phyloP scores from a whole-genome alignment of 2,113 vertebrate genomes.

The Apistogramma diplotaenia region DNA sequence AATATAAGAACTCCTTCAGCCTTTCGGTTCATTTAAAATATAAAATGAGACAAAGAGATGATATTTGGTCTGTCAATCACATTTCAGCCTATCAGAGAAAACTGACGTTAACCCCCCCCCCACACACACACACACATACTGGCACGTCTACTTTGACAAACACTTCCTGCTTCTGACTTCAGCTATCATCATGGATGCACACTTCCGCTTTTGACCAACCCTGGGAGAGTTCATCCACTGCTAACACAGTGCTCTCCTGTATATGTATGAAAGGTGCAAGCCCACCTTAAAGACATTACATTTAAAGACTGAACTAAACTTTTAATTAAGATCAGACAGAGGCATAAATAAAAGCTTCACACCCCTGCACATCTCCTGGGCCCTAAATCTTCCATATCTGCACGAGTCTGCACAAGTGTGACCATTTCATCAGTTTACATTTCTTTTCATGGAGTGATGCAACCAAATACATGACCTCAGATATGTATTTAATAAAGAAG shows the following conservation, averaged over 20 bases:
- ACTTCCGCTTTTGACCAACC: conserved; percentile 69
- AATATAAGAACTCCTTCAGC: not conserved
- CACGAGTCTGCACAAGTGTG: not conserved
- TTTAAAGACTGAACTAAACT: not conserved
- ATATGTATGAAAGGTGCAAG: not conserved
- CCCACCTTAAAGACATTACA: not conserved
- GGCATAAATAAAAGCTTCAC: not conserved
- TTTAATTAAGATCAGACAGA: not conserved
- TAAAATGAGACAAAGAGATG: not conserved
- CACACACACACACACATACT: not conserved
- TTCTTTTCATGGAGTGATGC: not conserved
- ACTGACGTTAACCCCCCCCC: not conserved
- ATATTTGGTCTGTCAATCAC: not conserved
- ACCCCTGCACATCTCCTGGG: not conserved
- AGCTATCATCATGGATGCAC: conserved; percentile 63
- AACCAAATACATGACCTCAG: not conserved
- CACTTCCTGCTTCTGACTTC: conserved; percentile 68
- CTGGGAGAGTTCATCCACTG: conserved; percentile 3
- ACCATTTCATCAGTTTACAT: not conserved
- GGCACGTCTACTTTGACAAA: conserved; percentile 39
- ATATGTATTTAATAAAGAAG: not conserved
- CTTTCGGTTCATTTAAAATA: not conserved
- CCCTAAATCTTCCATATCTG: not conserved
- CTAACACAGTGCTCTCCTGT: not conserved
- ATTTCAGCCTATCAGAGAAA: not conserved